phyloP scores from a whole-genome alignment of 2,888 invertebrate genomes.

The Girardia tigrina region DNA sequence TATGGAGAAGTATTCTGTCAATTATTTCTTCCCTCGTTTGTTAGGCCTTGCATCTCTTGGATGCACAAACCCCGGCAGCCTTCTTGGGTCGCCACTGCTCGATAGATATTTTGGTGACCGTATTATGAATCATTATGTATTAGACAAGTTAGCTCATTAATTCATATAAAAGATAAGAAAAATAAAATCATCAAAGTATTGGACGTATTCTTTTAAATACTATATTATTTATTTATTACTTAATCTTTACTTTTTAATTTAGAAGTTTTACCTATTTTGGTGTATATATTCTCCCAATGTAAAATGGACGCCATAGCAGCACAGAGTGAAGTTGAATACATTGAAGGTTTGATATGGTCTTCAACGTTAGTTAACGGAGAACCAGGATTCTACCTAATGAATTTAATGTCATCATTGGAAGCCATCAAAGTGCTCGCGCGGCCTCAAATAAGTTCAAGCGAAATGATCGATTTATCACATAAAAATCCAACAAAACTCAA shows the following conservation, averaged over 20 bases:
- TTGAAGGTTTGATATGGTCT: slow-evolving; percentile 14
- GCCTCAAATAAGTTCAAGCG: background rate
- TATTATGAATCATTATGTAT: too few relatives aligned
- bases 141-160: too few relatives aligned
- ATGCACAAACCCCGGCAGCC: too few relatives aligned
- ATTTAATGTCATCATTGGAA: background rate
- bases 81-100: too few relatives aligned
- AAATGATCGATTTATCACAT: background rate
- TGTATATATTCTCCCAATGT: slow-evolving; percentile 1
- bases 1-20: too few relatives aligned
- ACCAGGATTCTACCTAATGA: background rate
- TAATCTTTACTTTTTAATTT: background rate
- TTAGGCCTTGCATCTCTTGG: too few relatives aligned
- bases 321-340: slow-evolving; percentile 6
- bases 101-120: too few relatives aligned
- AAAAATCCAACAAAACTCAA: background rate
- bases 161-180: too few relatives aligned
- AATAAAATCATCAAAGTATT: too few relatives aligned
- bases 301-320: background rate
- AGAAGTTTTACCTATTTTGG: background rate
- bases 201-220: background rate
- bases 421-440: background rate
- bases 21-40: too few relatives aligned
- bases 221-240: too few relatives aligned
- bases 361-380: background rate